Base-by-base conservation (phyloP, 2,888 invertebrate genomes). In the Apodemia duryi region DNA sequence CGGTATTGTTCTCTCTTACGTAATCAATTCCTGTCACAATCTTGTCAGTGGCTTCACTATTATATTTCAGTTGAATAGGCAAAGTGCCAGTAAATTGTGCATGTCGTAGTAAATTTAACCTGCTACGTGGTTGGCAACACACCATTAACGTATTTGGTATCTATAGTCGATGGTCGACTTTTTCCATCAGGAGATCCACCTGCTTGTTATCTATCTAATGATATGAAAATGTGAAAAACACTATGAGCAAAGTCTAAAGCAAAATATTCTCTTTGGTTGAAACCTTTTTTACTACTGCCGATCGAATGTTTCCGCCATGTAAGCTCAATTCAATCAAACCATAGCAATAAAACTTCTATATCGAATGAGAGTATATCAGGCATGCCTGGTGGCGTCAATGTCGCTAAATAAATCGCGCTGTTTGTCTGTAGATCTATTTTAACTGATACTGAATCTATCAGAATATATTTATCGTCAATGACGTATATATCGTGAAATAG, bases 281-380 rank as follows among this genome's bases (percentile, higher is more conserved):
- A 73, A 72, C 69, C 70, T 71, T 72, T 73, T 73, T 73, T 73
- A 74, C 71, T 70, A 67, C 69, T 65, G 66, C 62, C 68, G 52
- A 67, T 67, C 71, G 65, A 70, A 69, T 72, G 71, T 72, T 72
- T 75, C 70, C 71, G 72, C 70, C 65, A 69, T 70, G 73, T 73
- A 73, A 72, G 75, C 75, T 69, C 72, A 72, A 71, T 73, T 72
- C 72, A 71, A 73, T 73, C 71, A 72, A 71, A 69, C 69, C 71
- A 28, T 62, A 28, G 38, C 63, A 9, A 63, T 63, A 61, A 41
- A 38, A 60, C 57, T 60, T 64, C 54, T 60, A 60, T 60, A 60
- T 43, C 64, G 43, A 64, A 54, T 54, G 54, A 54, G 54, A 54
- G 29, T 54, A 29, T 54, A 54, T 54, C 54, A 54, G 54, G 54